Conservation (phyloP, 2,797 vertebrate genomes). For the Cyclopterus lumpus region DNA sequence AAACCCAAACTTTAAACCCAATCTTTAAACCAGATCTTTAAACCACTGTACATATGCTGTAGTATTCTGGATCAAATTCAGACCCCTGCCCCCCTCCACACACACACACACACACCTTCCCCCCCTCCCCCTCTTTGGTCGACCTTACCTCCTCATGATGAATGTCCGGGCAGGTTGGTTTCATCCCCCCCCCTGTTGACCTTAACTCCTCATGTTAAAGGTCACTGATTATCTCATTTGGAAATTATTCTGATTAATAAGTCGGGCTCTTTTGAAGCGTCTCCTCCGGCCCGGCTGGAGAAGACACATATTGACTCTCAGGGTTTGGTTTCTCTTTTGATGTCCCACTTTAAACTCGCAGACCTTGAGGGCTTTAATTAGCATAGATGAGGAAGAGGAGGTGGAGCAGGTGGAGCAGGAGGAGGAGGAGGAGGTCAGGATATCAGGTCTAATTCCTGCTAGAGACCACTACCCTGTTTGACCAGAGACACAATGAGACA, state of each 20-base stretch:
- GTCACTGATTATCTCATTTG: slow-evolving; percentile 80
- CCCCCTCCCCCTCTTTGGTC: not conserved
- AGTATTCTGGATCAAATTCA: too few relatives aligned
- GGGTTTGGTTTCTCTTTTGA: slow-evolving; percentile 82
- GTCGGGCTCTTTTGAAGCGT: slow-evolving; percentile 78
- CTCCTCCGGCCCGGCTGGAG: slow-evolving; percentile 78
- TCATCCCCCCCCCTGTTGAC: slow-evolving; percentile 34
- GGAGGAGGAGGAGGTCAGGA: too few relatives aligned
- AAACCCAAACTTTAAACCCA: too few relatives aligned
- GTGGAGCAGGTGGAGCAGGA: not conserved
- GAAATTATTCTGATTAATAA: slow-evolving; percentile 81
- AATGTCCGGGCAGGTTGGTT: slow-evolving; percentile 18
- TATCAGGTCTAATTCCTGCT: too few relatives aligned
- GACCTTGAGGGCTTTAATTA: slow-evolving; percentile 73
- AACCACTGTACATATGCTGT: too few relatives aligned
- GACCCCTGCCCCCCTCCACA: too few relatives aligned
- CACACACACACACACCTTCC: too few relatives aligned
- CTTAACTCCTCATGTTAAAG: slow-evolving; percentile 72
- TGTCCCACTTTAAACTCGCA: slow-evolving; percentile 80
- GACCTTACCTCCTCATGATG: slow-evolving; percentile 10
- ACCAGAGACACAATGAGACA: too few relatives aligned
- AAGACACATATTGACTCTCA: slow-evolving; percentile 85
- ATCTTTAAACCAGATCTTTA: too few relatives aligned
- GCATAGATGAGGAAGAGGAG: slow-evolving; percentile 37
- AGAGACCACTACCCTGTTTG: too few relatives aligned